Percentiles rank a stretch among this genome's conserved stretches.
Conservation (phyloP, 2,888 invertebrate species). For the Dynastes hyllus region DNA sequence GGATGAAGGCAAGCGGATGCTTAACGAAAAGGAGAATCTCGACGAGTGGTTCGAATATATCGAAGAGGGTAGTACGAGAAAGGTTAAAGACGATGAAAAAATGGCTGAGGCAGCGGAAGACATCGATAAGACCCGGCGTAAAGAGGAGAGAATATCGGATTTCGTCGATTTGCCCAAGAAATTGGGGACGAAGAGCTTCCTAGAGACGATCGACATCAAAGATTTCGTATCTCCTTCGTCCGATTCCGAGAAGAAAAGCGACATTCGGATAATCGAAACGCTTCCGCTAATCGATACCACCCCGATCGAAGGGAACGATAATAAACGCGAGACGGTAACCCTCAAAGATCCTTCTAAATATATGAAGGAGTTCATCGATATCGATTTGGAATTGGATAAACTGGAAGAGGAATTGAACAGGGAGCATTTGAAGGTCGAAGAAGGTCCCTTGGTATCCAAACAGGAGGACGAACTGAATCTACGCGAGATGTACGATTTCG, state of each 20-base stretch:
- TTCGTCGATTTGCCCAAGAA: slow-evolving; percentile 11
- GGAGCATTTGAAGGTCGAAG: background rate
- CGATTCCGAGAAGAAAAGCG: background rate
- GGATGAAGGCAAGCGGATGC: background rate
- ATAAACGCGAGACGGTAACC: background rate
- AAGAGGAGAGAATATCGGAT: background rate
- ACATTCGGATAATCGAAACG: background rate
- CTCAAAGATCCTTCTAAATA: background rate
- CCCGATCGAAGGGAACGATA: background rate
- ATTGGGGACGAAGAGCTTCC: slow-evolving; percentile 11
- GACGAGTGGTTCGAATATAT: slow-evolving; percentile 19
- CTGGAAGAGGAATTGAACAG: background rate
- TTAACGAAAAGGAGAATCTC: background rate
- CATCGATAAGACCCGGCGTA: background rate
- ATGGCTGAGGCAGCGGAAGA: background rate
- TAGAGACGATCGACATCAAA: slow-evolving; percentile 35
- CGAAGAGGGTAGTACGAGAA: background rate
- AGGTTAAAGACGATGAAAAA: background rate
- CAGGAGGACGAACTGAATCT: background rate
- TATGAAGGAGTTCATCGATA: background rate
- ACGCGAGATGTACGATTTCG: slow-evolving; percentile 18
- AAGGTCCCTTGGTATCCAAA: background rate
- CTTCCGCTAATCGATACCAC: background rate
- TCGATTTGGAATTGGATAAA: slow-evolving; percentile 23
- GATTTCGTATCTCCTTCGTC: background rate